Conservation (phyloP, 2,888 invertebrate genomes). For the Linnaemya tessellans region DNA sequence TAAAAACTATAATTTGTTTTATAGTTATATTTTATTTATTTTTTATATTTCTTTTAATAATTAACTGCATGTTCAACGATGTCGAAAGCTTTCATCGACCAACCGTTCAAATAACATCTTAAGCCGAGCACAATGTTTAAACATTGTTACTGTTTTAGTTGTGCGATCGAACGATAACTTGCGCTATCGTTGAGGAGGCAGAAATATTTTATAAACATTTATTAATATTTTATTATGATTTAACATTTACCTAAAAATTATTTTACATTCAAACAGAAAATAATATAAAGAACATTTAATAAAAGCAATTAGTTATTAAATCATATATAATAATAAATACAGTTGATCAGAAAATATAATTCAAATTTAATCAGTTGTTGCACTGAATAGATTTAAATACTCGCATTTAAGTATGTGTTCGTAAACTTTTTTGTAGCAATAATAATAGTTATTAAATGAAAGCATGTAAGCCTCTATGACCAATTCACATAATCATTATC, state of each 20-base stretch:
- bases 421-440: not conserved
- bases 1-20: slow-evolving; percentile 62
- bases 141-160: too few relatives aligned
- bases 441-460: not conserved
- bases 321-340: slow-evolving; percentile 9
- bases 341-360: not conserved
- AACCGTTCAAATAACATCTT: too few relatives aligned
- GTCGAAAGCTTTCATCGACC: too few relatives aligned
- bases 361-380: not conserved
- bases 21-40: slow-evolving; percentile 48
- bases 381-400: not conserved
- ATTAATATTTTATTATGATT: slow-evolving; percentile 21
- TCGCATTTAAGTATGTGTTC: not conserved
- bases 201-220: slow-evolving; percentile 11
- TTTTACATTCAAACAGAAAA: slow-evolving; percentile 1
- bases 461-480: not conserved
- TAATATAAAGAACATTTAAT: slow-evolving; percentile 21
- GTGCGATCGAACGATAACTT: too few relatives aligned
- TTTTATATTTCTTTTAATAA: slow-evolving; percentile 40
- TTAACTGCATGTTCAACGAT: too few relatives aligned
- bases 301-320: slow-evolving; percentile 11
- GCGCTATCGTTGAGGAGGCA: too few relatives aligned
- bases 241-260: slow-evolving; percentile 65
- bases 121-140: too few relatives aligned
- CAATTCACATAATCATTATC: too few relatives aligned